These are phyloP conservation scores for Netelia fuscicornis DNA, from an alignment of 2,888 invertebrate species.

Conservation along the genomic window DNA sequence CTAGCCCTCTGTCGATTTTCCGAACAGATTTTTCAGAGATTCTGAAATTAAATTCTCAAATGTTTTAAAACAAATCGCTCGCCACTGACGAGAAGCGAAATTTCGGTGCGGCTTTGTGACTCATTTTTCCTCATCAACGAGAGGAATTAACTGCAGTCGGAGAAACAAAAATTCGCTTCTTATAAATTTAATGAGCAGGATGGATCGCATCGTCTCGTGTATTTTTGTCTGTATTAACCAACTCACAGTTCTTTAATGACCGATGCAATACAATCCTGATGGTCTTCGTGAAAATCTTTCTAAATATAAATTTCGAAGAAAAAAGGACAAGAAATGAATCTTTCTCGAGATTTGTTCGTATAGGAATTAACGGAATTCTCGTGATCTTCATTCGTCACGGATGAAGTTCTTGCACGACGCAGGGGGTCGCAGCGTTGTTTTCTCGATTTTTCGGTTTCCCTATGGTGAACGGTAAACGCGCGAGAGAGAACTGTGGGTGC, in stretches of 20 bases:
- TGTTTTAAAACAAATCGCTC: neutral
- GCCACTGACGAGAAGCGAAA: neutral
- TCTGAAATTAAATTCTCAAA: neutral
- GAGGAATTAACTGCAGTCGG: neutral
- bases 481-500: slow-evolving; percentile 1
- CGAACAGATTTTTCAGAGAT: slow-evolving; percentile 54
- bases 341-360: neutral
- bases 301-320: neutral
- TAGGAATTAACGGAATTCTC: slow-evolving; percentile 57
- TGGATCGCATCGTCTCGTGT: neutral
- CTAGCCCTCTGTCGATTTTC: slow-evolving; percentile 45
- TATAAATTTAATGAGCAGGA: slow-evolving; percentile 5
- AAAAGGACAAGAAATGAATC: neutral
- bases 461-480: neutral
- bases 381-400: slow-evolving; percentile 70
- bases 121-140: slow-evolving; percentile 1
- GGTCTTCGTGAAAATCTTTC: neutral
- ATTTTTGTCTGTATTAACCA: slow-evolving; percentile 20
- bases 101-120: slow-evolving; percentile 6
- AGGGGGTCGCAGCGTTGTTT: slow-evolving; percentile 65
- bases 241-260: neutral
- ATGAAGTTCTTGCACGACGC: slow-evolving; percentile 62
- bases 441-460: slow-evolving; percentile 51
- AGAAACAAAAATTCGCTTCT: neutral
- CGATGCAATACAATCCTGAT: neutral